These are phyloP conservation scores for Maconellicoccus hirsutus DNA, from an alignment of 1,140 invertebrate species.

Conservation along the genomic window DNA sequence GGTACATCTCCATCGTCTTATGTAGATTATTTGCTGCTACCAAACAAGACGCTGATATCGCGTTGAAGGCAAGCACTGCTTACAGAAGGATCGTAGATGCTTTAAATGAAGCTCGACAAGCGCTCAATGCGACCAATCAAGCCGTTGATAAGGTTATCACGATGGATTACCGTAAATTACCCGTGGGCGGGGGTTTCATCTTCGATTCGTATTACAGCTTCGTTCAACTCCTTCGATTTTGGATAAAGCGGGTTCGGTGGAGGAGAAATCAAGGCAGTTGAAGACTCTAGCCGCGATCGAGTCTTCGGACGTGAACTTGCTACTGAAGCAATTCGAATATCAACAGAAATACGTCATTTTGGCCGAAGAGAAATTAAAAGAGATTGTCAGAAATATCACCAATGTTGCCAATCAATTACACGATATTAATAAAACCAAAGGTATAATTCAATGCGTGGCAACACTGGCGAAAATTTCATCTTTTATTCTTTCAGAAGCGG, in stretches of 20 bases:
- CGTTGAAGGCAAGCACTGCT: slow-evolving; percentile 63
- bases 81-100: slow-evolving; percentile 66
- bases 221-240: slow-evolving; percentile 27
- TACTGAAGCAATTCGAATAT: slow-evolving; percentile 35
- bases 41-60: slow-evolving; percentile 50
- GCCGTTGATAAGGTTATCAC: slow-evolving; percentile 48
- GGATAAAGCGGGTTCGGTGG: slow-evolving; percentile 31
- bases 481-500: neutral
- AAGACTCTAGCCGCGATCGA: slow-evolving; percentile 25
- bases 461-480: neutral
- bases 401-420: slow-evolving; percentile 39
- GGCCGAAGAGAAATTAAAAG: slow-evolving; percentile 40
- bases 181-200: no score
- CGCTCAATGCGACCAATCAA: slow-evolving; percentile 41
- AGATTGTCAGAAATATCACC: slow-evolving; percentile 42
- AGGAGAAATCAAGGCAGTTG: slow-evolving; percentile 31
- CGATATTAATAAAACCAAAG: slow-evolving; percentile 30
- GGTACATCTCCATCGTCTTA: neutral
- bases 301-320: slow-evolving; percentile 24
- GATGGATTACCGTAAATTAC: slow-evolving; percentile 36
- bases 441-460: neutral
- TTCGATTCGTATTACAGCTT: neutral
- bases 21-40: slow-evolving; percentile 54
- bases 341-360: slow-evolving; percentile 39
- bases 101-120: slow-evolving; percentile 45